phyloP scores from a whole-genome alignment of 2,797 vertebrate genomes.

The Dicrostonyx torquatus region DNA sequence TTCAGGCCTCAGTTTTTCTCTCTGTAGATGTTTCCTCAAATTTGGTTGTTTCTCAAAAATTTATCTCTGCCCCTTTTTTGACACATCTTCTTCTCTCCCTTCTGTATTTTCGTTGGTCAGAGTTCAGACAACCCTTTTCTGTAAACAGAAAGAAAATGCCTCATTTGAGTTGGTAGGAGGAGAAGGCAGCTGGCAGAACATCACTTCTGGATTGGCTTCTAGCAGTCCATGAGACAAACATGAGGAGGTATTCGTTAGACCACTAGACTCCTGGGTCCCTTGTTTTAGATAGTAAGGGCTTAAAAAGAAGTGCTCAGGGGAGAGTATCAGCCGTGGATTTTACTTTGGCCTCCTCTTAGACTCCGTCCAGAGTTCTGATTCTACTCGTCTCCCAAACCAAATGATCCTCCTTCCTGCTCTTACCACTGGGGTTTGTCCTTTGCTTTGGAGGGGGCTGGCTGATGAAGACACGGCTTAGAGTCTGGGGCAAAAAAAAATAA shows the following conservation, averaged over 20 bases:
- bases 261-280: background rate
- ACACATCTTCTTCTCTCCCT: background rate
- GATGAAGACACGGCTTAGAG: slow-evolving; percentile 48
- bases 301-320: background rate
- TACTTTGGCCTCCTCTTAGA: slow-evolving; percentile 26
- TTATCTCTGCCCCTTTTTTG: slow-evolving; percentile 13
- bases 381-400: background rate
- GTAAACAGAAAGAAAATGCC: slow-evolving; percentile 29
- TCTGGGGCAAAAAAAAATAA: slow-evolving; percentile 34
- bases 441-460: background rate
- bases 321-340: background rate
- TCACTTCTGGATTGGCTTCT: slow-evolving; percentile 8
- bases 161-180: background rate
- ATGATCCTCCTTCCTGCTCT: background rate
- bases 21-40: background rate
- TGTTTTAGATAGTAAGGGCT: background rate
- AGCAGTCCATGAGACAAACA: background rate
- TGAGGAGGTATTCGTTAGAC: background rate
- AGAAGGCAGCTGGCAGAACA: background rate
- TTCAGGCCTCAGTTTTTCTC: background rate
- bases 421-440: slow-evolving; percentile 55
- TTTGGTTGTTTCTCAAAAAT: slow-evolving; percentile 39
- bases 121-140: slow-evolving; percentile 21
- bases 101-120: slow-evolving; percentile 13
- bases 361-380: slow-evolving; percentile 23